Evolutionary conservation across 2,888 invertebrate species (phyloP), one percentile per base, ranked within the genome.

Genomic region (Torymus tubicola): DNA sequence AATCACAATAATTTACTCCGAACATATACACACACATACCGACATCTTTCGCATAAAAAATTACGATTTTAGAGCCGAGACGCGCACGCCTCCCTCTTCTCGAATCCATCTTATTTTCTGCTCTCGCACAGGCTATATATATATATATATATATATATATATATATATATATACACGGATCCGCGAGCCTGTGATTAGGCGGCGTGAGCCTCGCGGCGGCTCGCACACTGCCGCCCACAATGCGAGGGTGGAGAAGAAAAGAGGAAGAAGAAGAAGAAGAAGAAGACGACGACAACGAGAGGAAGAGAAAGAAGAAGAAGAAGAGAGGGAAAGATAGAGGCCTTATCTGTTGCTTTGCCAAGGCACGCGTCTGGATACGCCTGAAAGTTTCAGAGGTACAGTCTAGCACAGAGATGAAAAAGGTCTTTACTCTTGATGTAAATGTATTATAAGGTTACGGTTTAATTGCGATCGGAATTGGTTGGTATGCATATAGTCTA

Each of bases 101-200:
- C 10, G 50, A 65, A 71, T 64, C 57, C 50, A 13, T 70, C 57
- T 69, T 70, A 55, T 57, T 57, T 73, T 65, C 13, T 12, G 16
- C 65, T 10, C 21, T 21, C 14, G 14, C 21, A 13, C 24, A n/a
- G 5, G 50, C 14, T 16, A 14, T 52, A 11, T 12, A 13, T 18
- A 58, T 24, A n/a, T 52, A 24, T 84, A n/a, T n/a, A n/a, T n/a
- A n/a, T n/a, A n/a, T 16, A 14, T 52, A 11, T 12, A 13, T 18
- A 58, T 24, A n/a, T 52, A 24, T 84, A 13, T 18, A 58, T 24
- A n/a, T 52, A 24, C 84, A 83, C 83, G 81, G 79, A 70, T 78
- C 71, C 63, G 52, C 71, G 85, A 88, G 86, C 83, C 88, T 87
- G 87, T 90, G 90, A 90, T 90, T 90, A 90, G 90, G 89, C 42